Evolutionary conservation across 2,888 invertebrate genomes (phyloP).

Genomic region (Heliconius ethilla): DNA sequence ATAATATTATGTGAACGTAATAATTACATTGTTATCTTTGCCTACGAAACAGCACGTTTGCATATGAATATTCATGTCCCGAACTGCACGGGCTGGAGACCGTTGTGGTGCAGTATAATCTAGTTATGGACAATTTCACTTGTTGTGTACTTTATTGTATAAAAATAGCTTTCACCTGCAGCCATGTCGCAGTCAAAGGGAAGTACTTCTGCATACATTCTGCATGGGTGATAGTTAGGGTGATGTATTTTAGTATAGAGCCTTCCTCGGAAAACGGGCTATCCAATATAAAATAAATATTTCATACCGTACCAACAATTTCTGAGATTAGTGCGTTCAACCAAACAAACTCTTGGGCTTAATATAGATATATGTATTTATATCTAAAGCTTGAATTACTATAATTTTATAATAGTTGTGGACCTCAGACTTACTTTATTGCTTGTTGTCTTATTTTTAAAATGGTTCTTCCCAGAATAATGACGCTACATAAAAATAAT

Average conservation of each 20-base stretch:
- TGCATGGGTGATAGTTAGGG: too few relatives aligned
- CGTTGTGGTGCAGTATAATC: background rate
- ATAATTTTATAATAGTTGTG: too few relatives aligned
- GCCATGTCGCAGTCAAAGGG: background rate
- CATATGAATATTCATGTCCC: constrained; percentile 31
- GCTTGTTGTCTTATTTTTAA: too few relatives aligned
- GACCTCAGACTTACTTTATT: background rate
- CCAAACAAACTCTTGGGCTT: background rate
- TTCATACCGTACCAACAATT: background rate
- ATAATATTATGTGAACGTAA: constrained; percentile 23
- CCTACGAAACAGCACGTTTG: constrained; percentile 24
- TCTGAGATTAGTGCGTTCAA: background rate
- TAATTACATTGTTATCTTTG: constrained; percentile 32
- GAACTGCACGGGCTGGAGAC: constrained; percentile 6
- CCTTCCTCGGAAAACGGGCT: background rate
- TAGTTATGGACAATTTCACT: background rate
- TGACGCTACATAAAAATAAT: background rate
- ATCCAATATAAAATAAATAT: background rate
- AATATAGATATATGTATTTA: background rate
- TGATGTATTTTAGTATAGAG: background rate
- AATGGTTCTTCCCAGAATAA: background rate
- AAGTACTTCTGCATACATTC: background rate
- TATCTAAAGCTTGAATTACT: background rate
- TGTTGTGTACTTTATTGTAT: background rate
- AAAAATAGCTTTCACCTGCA: background rate